These are phyloP conservation scores for Aporophyla nigra DNA, from an alignment of 2,888 invertebrate genomes.

Conservation along the genomic window DNA sequence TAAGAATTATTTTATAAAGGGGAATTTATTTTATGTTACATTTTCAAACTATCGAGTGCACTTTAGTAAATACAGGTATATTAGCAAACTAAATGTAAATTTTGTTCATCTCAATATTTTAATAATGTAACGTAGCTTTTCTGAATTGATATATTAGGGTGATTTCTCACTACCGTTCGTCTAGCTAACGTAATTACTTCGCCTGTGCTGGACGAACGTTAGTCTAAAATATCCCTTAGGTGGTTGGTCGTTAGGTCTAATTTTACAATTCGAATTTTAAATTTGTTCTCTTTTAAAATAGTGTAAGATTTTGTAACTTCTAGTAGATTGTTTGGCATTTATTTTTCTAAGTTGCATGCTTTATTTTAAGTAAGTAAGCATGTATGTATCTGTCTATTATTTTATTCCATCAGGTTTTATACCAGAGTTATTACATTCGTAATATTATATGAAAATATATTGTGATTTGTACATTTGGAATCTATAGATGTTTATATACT, in stretches of 20 bases:
- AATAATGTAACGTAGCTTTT: slow-evolving; percentile 51
- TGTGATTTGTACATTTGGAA: slow-evolving; percentile 64
- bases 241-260: slow-evolving; percentile 66
- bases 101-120: slow-evolving; percentile 60
- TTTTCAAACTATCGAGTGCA: slow-evolving; percentile 61
- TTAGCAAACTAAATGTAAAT: slow-evolving; percentile 45
- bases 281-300: slow-evolving; percentile 59
- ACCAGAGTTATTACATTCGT: slow-evolving; percentile 50
- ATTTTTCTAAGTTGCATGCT: slow-evolving; percentile 68
- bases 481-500: slow-evolving; percentile 58
- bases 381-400: slow-evolving; percentile 42
- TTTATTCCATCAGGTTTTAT: slow-evolving; percentile 43
- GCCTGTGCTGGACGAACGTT: slow-evolving; percentile 13
- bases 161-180: slow-evolving; percentile 21
- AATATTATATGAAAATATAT: slow-evolving; percentile 52
- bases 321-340: slow-evolving; percentile 72
- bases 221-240: slow-evolving; percentile 40
- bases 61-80: slow-evolving; percentile 65
- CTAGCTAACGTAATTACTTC: not conserved
- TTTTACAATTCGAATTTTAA: slow-evolving; percentile 55
- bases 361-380: slow-evolving; percentile 48
- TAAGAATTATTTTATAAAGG: slow-evolving; percentile 64
- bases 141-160: slow-evolving; percentile 51
- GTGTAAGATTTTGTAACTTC: slow-evolving; percentile 63
- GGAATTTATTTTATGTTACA: slow-evolving; percentile 63